Conservation (phyloP, 2,888 invertebrate species). For the Pristionchus maxplancki region DNA sequence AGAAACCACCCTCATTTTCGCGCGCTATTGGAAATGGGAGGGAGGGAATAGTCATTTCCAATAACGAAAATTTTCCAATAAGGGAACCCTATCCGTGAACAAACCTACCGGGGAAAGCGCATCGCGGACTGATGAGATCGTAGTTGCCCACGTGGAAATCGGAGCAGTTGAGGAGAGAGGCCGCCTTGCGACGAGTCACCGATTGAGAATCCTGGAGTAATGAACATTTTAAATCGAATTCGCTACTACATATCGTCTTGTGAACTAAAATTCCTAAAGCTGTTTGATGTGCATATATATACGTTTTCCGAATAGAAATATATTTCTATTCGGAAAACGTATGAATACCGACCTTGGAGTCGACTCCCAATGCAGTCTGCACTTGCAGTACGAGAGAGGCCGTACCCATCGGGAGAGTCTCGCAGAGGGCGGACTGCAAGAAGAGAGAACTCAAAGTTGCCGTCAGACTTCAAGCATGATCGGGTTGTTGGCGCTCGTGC, state of each 20-base stretch:
- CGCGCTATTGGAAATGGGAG: no score
- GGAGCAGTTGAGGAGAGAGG: slow-evolving; percentile 58
- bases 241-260: no score
- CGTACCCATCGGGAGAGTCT: slow-evolving; percentile 78
- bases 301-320: no score
- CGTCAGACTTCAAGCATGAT: no score
- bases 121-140: slow-evolving; percentile 55
- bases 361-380: slow-evolving; percentile 61
- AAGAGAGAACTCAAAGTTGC: not conserved
- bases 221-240: no score
- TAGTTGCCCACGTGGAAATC: slow-evolving; percentile 58
- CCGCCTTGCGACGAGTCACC: slow-evolving; percentile 50
- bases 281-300: no score
- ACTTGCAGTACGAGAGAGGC: slow-evolving; percentile 69
- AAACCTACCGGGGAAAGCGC: slow-evolving; percentile 57
- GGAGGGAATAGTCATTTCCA: no score
- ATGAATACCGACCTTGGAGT: slow-evolving; percentile 35
- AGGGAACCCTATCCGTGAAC: not conserved
- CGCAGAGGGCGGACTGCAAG: slow-evolving; percentile 78
- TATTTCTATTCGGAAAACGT: no score
- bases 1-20: no score
- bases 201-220: not conserved
- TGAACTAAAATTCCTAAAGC: no score
- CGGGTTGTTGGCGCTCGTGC: no score
- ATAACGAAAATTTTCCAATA: no score